These are phyloP conservation scores for Myotis planiceps DNA, from an alignment of 2,797 vertebrate species.

Conservation along the genomic window DNA sequence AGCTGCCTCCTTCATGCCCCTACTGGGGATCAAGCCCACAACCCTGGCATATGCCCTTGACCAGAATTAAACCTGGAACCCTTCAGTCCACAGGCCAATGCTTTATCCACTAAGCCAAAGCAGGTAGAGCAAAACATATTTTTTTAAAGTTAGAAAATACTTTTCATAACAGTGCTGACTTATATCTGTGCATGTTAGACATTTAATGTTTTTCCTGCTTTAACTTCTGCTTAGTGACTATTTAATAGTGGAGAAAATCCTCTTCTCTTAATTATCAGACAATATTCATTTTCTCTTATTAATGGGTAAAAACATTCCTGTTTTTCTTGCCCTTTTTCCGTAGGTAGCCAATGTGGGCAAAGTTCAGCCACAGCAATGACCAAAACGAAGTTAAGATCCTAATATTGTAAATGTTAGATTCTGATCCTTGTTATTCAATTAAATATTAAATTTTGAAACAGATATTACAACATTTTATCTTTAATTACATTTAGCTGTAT, in stretches of 20 bases:
- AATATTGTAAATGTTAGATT: neutral
- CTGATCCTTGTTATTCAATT: neutral
- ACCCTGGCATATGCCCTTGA: no score
- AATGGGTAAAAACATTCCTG: neutral
- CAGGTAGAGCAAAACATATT: no score
- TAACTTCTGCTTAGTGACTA: neutral
- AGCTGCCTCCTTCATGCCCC: no score
- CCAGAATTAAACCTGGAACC: no score
- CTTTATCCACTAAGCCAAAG: no score
- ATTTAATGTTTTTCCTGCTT: neutral
- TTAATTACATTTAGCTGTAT: neutral
- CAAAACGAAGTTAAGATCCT: neutral
- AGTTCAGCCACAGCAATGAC: neutral
- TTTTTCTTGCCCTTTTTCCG: neutral
- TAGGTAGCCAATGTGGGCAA: neutral
- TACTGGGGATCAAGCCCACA: no score
- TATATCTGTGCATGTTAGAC: neutral
- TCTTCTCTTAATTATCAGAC: neutral
- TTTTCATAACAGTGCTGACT: neutral
- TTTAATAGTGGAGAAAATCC: neutral
- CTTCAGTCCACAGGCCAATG: no score
- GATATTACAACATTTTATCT: neutral
- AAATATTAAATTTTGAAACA: neutral
- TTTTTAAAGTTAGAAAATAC: neutral
- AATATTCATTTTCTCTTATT: neutral